phyloP scores from a whole-genome alignment of 2,113 vertebrate genomes.

The Micronycteris hirsuta region DNA sequence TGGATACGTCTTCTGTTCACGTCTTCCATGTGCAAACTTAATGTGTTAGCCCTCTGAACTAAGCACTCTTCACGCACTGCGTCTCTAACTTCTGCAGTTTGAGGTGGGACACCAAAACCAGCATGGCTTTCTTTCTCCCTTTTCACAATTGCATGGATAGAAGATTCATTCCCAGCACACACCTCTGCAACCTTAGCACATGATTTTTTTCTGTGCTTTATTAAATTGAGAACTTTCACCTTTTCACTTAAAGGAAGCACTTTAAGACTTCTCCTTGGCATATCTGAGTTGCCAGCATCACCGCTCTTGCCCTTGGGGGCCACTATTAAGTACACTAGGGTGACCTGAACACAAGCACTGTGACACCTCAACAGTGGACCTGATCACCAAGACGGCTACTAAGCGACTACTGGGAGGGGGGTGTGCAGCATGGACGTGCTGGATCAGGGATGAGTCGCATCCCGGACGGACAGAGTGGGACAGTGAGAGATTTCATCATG shows the following conservation, averaged over 20 bases:
- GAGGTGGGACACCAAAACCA: background rate
- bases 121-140: background rate
- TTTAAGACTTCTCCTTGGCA: background rate
- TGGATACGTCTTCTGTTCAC: background rate
- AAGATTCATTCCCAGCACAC: background rate
- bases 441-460: background rate
- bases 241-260: background rate
- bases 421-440: background rate
- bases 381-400: background rate
- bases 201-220: background rate
- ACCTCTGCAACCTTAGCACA: background rate
- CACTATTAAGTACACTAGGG: background rate
- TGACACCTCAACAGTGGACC: too few species aligned
- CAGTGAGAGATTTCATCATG: background rate
- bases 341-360: background rate
- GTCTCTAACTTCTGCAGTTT: background rate
- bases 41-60: background rate
- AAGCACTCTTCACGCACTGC: background rate
- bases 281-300: background rate
- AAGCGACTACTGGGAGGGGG: background rate
- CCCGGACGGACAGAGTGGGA: background rate
- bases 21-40: background rate
- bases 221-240: background rate
- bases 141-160: background rate
- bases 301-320: background rate